phyloP scores from a whole-genome alignment of 2,113 vertebrate species.

The Hippocampus zosterae region DNA sequence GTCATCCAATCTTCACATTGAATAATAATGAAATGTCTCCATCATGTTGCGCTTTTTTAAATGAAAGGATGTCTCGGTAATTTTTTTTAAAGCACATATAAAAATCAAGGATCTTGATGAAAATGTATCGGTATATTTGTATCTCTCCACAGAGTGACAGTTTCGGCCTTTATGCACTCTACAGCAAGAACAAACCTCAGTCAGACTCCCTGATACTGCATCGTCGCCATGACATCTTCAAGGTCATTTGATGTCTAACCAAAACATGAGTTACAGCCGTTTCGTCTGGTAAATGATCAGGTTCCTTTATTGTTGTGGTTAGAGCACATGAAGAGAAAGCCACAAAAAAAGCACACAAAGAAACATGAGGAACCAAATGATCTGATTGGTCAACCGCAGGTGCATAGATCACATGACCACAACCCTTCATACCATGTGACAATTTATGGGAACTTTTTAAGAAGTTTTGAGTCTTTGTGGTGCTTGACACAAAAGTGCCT shows the following conservation, averaged over 20 bases:
- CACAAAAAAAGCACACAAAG: neutral
- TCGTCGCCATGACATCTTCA: slow-evolving; percentile 73
- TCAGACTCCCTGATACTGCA: slow-evolving; percentile 73
- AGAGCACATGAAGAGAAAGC: neutral
- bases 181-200: slow-evolving; percentile 78
- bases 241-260: slow-evolving; percentile 47
- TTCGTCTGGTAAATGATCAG: neutral
- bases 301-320: neutral
- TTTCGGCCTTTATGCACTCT: slow-evolving; percentile 74
- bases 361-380: neutral
- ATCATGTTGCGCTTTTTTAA: too few relatives aligned
- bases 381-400: too few relatives aligned
- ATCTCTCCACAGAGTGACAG: slow-evolving; percentile 63
- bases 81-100: neutral
- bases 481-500: neutral
- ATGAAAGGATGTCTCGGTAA: too few relatives aligned
- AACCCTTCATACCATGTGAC: neutral
- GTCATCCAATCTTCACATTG: too few relatives aligned
- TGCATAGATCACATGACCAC: neutral
- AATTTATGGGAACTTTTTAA: neutral
- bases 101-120: neutral
- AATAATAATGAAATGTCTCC: too few relatives aligned
- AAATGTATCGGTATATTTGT: neutral
- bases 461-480: neutral
- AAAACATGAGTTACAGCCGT: neutral